Conservation (phyloP, 1,140 invertebrate species). For the Eriosoma lanigerum region DNA sequence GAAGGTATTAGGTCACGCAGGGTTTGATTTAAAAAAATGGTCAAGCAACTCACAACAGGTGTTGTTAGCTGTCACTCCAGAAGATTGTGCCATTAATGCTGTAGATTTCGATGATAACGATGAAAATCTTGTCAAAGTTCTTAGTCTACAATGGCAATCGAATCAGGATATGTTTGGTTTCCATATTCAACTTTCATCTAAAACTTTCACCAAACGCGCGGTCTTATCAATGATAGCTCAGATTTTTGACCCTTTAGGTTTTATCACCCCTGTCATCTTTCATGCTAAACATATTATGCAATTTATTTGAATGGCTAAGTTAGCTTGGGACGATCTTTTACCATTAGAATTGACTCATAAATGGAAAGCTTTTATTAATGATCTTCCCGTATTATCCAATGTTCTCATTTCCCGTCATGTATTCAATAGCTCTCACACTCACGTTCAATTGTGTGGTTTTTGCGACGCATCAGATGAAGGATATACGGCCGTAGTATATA, state of each 20-base stretch:
- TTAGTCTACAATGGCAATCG: conserved; percentile 1
- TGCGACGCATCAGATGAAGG: conserved; percentile 26
- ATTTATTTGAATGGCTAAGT: conserved; percentile 56
- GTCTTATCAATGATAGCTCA: conserved; percentile 57
- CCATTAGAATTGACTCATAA: background rate
- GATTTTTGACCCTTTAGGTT: conserved; percentile 59
- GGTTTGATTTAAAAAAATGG: conserved; percentile 10
- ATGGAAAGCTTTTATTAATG: background rate
- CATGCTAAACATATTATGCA: conserved; percentile 59
- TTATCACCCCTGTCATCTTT: conserved; percentile 57
- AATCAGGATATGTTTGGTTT: background rate
- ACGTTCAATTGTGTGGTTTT: conserved; percentile 8
- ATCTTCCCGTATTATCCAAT: background rate
- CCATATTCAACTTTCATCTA: background rate
- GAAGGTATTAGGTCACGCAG: background rate
- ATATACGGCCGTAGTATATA: conserved; percentile 30
- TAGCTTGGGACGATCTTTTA: conserved; percentile 58
- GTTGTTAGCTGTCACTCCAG: background rate
- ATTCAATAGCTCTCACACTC: background rate
- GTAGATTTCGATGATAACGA: background rate
- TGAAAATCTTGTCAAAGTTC: background rate
- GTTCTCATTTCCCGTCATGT: background rate
- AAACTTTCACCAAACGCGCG: conserved; percentile 55
- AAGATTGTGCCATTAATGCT: background rate
- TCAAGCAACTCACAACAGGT: background rate